phyloP scores from a whole-genome alignment of 2,888 invertebrate species.

The Nycteola revayana region DNA sequence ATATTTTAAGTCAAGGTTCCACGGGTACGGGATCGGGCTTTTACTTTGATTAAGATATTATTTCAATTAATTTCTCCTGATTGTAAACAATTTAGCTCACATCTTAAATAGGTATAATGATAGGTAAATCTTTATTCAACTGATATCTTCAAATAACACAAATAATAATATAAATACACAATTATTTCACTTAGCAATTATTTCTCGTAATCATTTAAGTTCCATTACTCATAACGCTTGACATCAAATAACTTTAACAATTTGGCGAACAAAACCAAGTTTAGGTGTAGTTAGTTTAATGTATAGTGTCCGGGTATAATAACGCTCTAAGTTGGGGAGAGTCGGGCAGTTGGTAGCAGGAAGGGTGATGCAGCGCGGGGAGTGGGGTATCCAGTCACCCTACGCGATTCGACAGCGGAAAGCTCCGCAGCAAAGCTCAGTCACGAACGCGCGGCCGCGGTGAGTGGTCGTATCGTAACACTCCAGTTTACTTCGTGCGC shows the following conservation, averaged over 20 bases:
- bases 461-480: slow-evolving; percentile 13
- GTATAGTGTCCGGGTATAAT: slow-evolving; percentile 34
- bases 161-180: too few species aligned
- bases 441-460: slow-evolving; percentile 38
- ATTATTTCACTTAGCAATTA: too few species aligned
- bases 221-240: too few species aligned
- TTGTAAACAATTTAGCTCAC: too few species aligned
- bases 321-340: slow-evolving; percentile 21
- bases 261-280: slow-evolving; percentile 15
- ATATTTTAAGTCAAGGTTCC: too few species aligned
- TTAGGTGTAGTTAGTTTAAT: slow-evolving; percentile 26
- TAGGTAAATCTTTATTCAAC: too few species aligned
- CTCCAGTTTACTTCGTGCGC: slow-evolving; percentile 24
- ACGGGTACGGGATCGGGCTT: too few species aligned
- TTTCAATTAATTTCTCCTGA: too few species aligned
- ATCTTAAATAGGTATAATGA: too few species aligned
- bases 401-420: slow-evolving; percentile 20
- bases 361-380: slow-evolving; percentile 27
- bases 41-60: too few species aligned
- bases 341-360: slow-evolving; percentile 17
- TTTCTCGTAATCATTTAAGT: too few species aligned
- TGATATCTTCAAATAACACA: too few species aligned
- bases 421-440: slow-evolving; percentile 35
- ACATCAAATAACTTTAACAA: slow-evolving; percentile 19
- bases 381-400: slow-evolving; percentile 39